Evolutionary conservation across 1,140 invertebrate genomes (phyloP).

Genomic region (Drosophila melanica): DNA sequence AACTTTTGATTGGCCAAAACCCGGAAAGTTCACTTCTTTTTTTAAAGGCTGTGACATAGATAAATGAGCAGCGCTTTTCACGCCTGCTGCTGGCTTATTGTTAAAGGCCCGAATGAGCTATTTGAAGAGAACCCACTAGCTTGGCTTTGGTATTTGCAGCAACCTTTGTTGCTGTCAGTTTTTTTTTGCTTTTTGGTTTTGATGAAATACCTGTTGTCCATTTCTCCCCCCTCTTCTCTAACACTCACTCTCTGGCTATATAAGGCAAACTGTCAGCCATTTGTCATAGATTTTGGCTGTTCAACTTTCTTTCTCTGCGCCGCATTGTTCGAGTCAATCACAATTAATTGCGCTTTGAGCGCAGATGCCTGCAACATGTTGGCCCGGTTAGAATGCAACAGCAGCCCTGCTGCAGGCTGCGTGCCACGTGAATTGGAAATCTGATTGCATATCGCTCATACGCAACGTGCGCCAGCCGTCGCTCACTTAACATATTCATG

Average conservation of each 20-base stretch:
- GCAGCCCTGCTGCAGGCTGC: neutral
- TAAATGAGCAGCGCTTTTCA: constrained; percentile 23
- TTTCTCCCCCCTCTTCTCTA: neutral
- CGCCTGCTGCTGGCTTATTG: constrained; percentile 16
- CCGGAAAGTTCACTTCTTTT: constrained; percentile 14
- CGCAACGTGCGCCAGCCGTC: constrained; percentile 43
- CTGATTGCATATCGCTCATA: constrained; percentile 70
- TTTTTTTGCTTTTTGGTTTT: too few species aligned
- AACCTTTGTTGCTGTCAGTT: constrained; percentile 22
- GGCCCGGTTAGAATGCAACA: constrained; percentile 20
- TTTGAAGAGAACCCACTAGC: neutral
- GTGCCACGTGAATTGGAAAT: constrained; percentile 16
- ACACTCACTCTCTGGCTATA: neutral
- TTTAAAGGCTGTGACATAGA: constrained; percentile 17
- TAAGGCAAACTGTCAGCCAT: constrained; percentile 30
- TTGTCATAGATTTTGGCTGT: constrained; percentile 38
- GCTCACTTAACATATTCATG: constrained; percentile 69
- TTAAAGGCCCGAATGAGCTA: constrained; percentile 2
- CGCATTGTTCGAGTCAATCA: constrained; percentile 2
- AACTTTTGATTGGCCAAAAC: constrained; percentile 32
- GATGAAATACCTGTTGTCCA: constrained; percentile 23
- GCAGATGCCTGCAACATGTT: neutral
- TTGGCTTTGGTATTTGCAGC: neutral
- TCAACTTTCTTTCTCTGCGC: constrained; percentile 24
- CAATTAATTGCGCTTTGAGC: constrained; percentile 30